These are phyloP conservation scores for Drosophila kikkawai DNA, from an alignment of 1,140 invertebrate genomes.

Conservation along the genomic window DNA sequence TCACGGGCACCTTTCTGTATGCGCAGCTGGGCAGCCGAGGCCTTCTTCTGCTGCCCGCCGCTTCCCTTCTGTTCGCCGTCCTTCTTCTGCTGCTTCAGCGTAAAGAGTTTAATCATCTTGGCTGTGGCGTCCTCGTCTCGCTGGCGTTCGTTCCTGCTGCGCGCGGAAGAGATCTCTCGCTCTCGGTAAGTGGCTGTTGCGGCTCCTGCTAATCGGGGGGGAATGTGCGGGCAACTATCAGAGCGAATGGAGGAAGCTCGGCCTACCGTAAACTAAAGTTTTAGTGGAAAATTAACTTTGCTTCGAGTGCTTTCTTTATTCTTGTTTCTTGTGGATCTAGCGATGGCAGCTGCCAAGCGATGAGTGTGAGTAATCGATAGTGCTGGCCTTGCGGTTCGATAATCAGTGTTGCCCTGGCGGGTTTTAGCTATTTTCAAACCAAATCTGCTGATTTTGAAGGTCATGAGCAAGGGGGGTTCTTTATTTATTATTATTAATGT, in stretches of 20 bases:
- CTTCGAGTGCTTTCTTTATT: constrained; percentile 39
- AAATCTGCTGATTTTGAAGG: background rate
- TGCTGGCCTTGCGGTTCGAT: background rate
- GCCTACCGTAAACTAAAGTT: constrained; percentile 44
- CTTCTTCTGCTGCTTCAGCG: constrained; percentile 98
- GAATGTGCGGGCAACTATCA: constrained; percentile 18
- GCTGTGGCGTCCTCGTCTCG: constrained; percentile 46
- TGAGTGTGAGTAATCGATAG: constrained; percentile 25
- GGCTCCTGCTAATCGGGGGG: background rate
- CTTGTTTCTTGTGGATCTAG: constrained; percentile 6
- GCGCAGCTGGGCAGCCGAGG: constrained; percentile 97
- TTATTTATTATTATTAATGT: background rate
- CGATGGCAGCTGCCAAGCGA: constrained; percentile 21
- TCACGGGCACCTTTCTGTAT: constrained; percentile 96
- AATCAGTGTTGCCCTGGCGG: background rate
- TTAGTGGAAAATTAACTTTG: constrained; percentile 32
- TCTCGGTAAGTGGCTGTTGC: constrained; percentile 9
- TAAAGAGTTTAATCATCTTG: constrained; percentile 98
- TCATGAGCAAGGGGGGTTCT: background rate
- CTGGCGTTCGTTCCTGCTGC: constrained; percentile 39
- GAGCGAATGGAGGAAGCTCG: constrained; percentile 16
- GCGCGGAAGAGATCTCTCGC: constrained; percentile 10
- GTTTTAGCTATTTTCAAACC: background rate
- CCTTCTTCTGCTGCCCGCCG: constrained; percentile 92
- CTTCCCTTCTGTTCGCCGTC: constrained; percentile 94